Evolutionary conservation across 1,140 invertebrate species (phyloP), one percentile per base, ranked within the genome.

Genomic region (Drosophila sulfurigaster): DNA sequence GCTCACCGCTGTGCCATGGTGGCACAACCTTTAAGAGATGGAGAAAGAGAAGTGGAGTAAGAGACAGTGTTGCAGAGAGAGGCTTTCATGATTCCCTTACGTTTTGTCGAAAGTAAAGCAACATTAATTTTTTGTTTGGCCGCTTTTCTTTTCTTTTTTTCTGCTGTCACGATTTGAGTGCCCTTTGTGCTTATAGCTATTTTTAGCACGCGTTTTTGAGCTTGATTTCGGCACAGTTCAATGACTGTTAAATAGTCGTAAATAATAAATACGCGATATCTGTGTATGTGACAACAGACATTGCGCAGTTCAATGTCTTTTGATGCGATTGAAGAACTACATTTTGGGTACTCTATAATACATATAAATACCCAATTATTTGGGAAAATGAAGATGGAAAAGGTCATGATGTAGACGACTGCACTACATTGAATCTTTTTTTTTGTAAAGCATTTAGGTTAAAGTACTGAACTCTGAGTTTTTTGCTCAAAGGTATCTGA

Each of bases 1-100:
- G 88, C 59, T 86, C 90, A 13, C 76, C 79, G 45, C 86, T 91
- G 64, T 92, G 86, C 91, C 91, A 92, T 13, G 91, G 74, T 0
- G 92, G 92, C 2, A 91, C 81, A 62, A 92, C 83, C 92, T 92
- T 32, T 25, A 35, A 54, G 32, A 5, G 6, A 32, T 32, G 7
- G 7, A 38, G 8, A 11, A 8, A 7, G 28, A 1, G 20, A 4
- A 25, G 20, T 25, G 20, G 3, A 25, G 20, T 25, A 25, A 25
- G 7, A 28, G 51, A 52, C 28, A 46, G 32, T 64, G 10, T 16
- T 32, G 20, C 3, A 68, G 20, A 38, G 46, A 54, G 51, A 43
- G 64, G n/a, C 48, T 32, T 68, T 38, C 10, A 41, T 43, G 15
- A 11, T 49, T 62, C 75, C 78, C 72, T 75, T 79, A 64, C 81